A percentile compares a stretch with the other conserved stretches of the same genome.
These are phyloP conservation scores for Hipposideros larvatus DNA, from an alignment of 2,797 vertebrate species.

Conservation along the genomic window DNA sequence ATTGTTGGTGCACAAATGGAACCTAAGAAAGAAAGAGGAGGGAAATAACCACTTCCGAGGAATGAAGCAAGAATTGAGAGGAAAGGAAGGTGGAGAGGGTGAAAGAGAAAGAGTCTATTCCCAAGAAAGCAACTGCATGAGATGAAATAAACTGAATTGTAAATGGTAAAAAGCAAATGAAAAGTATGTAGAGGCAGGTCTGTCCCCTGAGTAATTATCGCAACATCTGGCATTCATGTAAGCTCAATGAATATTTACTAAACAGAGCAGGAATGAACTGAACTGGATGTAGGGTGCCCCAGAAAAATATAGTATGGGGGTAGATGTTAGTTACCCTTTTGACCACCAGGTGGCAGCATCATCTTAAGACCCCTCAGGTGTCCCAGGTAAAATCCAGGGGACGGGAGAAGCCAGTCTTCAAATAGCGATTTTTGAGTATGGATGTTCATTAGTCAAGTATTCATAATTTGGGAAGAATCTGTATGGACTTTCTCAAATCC, in stretches of 20 bases:
- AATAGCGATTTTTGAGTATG: background rate
- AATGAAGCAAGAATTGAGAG: background rate
- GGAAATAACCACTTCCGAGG: background rate
- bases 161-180: background rate
- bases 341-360: slow-evolving; percentile 76
- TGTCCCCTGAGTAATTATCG: background rate
- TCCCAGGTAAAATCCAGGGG: background rate
- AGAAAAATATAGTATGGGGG: background rate
- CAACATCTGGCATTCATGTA: background rate
- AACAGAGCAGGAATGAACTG: background rate
- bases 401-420: background rate
- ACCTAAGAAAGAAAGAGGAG: background rate
- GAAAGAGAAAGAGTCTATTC: background rate
- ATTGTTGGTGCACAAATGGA: background rate
- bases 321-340: slow-evolving; percentile 7
- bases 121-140: background rate
- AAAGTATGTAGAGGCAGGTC: background rate
- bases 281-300: too few species aligned
- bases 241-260: background rate
- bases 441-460: background rate
- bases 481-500: background rate
- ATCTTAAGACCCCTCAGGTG: slow-evolving; percentile 28
- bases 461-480: background rate
- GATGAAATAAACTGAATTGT: background rate
- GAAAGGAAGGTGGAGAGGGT: fast-evolving